Percentiles rank a stretch among this genome's conserved stretches.
Evolutionary conservation across 2,113 vertebrate genomes (phyloP).

Genomic region (Calidris pugnax): DNA sequence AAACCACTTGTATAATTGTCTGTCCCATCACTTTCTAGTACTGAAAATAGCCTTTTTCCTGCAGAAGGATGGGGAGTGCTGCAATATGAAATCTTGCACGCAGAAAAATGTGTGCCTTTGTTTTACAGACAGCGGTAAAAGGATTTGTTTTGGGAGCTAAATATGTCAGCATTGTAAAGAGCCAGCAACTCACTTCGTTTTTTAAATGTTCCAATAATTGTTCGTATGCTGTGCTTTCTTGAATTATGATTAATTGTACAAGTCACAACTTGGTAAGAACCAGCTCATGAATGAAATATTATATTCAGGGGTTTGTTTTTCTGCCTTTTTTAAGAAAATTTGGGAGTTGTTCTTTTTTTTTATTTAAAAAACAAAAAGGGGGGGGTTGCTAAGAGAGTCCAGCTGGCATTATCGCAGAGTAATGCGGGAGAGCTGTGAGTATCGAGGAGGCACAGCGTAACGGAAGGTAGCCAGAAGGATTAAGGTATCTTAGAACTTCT

Average conservation of each 20-base stretch:
- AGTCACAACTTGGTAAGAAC: conserved; percentile 15
- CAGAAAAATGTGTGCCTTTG: conserved; percentile 24
- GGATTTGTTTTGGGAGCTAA: conserved; percentile 53
- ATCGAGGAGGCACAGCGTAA: conserved; percentile 12
- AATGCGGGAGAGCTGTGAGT: conserved; percentile 35
- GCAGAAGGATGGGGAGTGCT: neutral
- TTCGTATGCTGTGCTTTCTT: neutral
- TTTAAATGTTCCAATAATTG: conserved; percentile 42
- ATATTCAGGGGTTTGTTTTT: neutral
- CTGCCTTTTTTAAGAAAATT: neutral
- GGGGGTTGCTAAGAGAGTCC: neutral
- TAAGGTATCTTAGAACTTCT: conserved; percentile 70
- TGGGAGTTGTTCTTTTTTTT: neutral
- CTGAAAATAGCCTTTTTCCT: neutral
- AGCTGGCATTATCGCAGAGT: conserved; percentile 37
- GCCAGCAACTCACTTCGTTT: conserved; percentile 18
- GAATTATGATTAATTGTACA: conserved; percentile 10
- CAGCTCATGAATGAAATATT: neutral
- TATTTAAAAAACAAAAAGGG: neutral
- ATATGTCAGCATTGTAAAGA: conserved; percentile 34
- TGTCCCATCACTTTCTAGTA: neutral
- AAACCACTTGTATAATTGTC: neutral
- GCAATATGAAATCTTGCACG: neutral
- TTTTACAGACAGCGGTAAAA: conserved; percentile 44
- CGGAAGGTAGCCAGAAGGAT: conserved; percentile 57